Evolutionary conservation across 1,140 invertebrate species (phyloP).

Genomic region (Panagrolaimus sp.): DNA sequence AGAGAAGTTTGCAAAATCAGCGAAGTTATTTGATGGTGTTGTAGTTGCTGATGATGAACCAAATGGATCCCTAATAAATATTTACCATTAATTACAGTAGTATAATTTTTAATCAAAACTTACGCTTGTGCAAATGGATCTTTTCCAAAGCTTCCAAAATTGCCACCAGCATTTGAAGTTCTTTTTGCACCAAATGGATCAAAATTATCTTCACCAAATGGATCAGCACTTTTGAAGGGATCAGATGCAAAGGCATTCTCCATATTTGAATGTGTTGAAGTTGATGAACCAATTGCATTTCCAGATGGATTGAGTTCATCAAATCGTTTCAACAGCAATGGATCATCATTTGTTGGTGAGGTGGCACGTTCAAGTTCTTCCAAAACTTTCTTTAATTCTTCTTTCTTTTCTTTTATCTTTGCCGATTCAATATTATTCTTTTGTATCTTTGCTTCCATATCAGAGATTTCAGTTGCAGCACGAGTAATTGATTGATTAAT

Average conservation of each 20-base stretch:
- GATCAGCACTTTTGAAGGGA: background rate
- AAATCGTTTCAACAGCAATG: background rate
- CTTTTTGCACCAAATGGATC: background rate
- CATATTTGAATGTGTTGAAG: background rate
- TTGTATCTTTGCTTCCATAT: background rate
- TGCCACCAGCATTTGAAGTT: conserved; percentile 10
- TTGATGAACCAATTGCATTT: background rate
- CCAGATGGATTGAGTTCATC: conserved; percentile 9
- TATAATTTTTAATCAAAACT: background rate
- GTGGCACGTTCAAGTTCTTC: background rate
- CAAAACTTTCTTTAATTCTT: background rate
- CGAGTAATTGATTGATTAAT: background rate
- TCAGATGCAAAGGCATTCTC: background rate
- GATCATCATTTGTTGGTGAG: background rate
- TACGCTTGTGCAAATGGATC: conserved; percentile 65
- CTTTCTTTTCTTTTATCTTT: background rate
- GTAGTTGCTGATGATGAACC: background rate
- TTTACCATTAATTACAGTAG: background rate
- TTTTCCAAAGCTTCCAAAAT: conserved; percentile 67
- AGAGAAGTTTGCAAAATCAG: conserved; percentile 14
- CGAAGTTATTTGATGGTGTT: conserved; percentile 10
- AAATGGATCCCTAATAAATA: conserved; percentile 14
- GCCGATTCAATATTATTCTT: background rate
- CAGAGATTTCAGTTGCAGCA: background rate
- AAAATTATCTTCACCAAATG: background rate